These are phyloP conservation scores for Hyperoplus immaculatus DNA, from an alignment of 2,797 vertebrate species.

Conservation along the genomic window DNA sequence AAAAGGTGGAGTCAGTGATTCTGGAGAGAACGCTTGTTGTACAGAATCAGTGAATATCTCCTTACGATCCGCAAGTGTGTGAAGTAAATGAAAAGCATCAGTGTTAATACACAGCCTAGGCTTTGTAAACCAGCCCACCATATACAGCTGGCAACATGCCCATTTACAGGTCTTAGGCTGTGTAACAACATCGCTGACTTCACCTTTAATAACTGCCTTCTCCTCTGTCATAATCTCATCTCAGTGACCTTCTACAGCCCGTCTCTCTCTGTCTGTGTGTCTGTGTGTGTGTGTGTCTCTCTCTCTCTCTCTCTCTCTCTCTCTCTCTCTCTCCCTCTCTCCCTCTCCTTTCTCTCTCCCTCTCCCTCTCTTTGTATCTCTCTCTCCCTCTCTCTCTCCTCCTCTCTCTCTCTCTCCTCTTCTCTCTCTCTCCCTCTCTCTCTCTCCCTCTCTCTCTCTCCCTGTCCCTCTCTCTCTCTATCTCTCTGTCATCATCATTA, in stretches of 20 bases:
- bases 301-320: slow-evolving; percentile 62
- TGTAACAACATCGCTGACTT: no score
- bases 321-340: slow-evolving; percentile 63
- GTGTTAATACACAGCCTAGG: no score
- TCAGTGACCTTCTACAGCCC: slow-evolving; percentile 48
- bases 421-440: slow-evolving; percentile 14
- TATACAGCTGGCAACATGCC: no score
- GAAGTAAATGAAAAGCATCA: no score
- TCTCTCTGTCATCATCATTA: slow-evolving; percentile 82
- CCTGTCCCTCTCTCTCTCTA: slow-evolving; percentile 42
- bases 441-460: slow-evolving; percentile 42
- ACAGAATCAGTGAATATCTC: no score
- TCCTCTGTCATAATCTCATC: slow-evolving; percentile 68
- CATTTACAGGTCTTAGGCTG: no score
- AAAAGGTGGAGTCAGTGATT: no score
- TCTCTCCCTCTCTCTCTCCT: slow-evolving; percentile 39
- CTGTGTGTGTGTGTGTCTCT: slow-evolving; percentile 29
- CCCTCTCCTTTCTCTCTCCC: slow-evolving; percentile 62
- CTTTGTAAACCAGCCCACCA: no score
- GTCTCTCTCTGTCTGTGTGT: slow-evolving; percentile 31
- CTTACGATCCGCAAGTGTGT: no score
- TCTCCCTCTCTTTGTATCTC: slow-evolving; percentile 56
- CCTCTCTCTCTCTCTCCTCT: slow-evolving; percentile 74
- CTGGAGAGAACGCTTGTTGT: no score
- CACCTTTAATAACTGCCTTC: slow-evolving; percentile 59